A percentile compares a stretch with the other conserved stretches of the same genome.
These are phyloP conservation scores for Antennarius maculatus DNA, from an alignment of 2,797 vertebrate species.

Conservation along the genomic window DNA sequence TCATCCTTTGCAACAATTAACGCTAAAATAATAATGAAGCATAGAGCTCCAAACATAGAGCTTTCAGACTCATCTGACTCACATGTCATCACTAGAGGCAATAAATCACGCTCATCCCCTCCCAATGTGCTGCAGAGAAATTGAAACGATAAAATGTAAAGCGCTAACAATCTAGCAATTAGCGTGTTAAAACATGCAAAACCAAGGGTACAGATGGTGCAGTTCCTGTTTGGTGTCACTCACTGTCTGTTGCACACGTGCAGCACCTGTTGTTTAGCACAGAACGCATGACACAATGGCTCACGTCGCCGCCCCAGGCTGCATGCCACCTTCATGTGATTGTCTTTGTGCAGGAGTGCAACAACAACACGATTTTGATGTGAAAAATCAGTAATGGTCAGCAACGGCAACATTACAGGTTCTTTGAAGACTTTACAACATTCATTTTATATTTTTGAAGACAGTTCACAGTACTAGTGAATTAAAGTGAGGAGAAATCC, in stretches of 20 bases:
- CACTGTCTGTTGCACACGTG: constrained; percentile 2
- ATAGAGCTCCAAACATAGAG: too few relatives aligned
- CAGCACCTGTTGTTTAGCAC: background rate
- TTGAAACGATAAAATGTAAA: background rate
- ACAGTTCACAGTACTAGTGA: too few relatives aligned
- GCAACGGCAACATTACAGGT: constrained; percentile 13
- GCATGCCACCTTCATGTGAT: constrained; percentile 39
- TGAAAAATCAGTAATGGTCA: constrained; percentile 39
- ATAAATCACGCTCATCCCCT: too few relatives aligned
- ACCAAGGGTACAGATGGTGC: background rate
- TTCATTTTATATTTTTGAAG: too few relatives aligned
- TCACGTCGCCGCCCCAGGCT: constrained; percentile 8
- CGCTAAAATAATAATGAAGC: too few relatives aligned
- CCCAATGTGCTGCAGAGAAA: too few relatives aligned
- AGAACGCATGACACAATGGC: constrained; percentile 9
- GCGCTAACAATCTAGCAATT: background rate
- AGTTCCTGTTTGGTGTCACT: background rate
- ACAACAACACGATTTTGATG: background rate
- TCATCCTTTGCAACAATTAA: background rate
- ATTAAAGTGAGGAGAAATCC: background rate
- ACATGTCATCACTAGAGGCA: too few relatives aligned
- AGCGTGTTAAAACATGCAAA: constrained; percentile 35
- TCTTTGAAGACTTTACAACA: constrained; percentile 3
- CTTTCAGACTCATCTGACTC: too few relatives aligned
- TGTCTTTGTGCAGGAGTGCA: constrained; percentile 17